Evolutionary conservation across 2,888 invertebrate genomes (phyloP).

Genomic region (Drosophila mercatorum): DNA sequence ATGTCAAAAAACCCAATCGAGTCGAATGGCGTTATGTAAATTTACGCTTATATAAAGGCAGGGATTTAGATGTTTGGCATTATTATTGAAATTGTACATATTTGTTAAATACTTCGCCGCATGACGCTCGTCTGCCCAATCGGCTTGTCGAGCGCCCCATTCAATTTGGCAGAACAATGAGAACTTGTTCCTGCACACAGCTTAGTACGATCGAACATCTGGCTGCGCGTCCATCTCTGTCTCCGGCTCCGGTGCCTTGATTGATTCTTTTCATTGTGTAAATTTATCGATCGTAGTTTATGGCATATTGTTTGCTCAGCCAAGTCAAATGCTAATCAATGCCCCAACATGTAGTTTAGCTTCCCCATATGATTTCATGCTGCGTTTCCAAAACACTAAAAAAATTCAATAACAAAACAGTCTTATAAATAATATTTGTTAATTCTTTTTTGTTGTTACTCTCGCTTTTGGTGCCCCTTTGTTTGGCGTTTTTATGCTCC

Average conservation of each 20-base stretch:
- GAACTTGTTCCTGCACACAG: slow-evolving; percentile 65
- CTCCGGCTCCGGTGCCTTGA: slow-evolving; percentile 31
- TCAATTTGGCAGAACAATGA: slow-evolving; percentile 60
- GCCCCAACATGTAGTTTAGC: slow-evolving; percentile 23
- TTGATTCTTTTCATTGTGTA: slow-evolving; percentile 49
- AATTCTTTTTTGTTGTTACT: slow-evolving; percentile 5
- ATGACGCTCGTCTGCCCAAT: slow-evolving; percentile 17
- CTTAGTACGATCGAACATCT: background rate
- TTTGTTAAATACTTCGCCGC: slow-evolving; percentile 10
- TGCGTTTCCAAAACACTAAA: slow-evolving; percentile 21
- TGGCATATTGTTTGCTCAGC: slow-evolving; percentile 17
- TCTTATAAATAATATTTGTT: slow-evolving; percentile 20
- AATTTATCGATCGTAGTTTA: slow-evolving; percentile 20
- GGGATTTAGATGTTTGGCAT: slow-evolving; percentile 42
- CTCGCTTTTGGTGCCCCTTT: background rate
- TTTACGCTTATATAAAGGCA: slow-evolving; percentile 27
- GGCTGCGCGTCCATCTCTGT: background rate
- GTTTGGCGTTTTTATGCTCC: too few relatives aligned
- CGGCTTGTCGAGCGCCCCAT: background rate
- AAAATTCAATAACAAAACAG: slow-evolving; percentile 12
- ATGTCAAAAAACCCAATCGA: slow-evolving; percentile 7
- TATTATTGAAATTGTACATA: slow-evolving; percentile 51
- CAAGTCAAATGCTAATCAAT: slow-evolving; percentile 49
- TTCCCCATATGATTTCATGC: slow-evolving; percentile 27
- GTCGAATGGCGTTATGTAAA: slow-evolving; percentile 50